phyloP scores from a whole-genome alignment of 2,888 invertebrate genomes.

The Dolichomitus sp. region DNA sequence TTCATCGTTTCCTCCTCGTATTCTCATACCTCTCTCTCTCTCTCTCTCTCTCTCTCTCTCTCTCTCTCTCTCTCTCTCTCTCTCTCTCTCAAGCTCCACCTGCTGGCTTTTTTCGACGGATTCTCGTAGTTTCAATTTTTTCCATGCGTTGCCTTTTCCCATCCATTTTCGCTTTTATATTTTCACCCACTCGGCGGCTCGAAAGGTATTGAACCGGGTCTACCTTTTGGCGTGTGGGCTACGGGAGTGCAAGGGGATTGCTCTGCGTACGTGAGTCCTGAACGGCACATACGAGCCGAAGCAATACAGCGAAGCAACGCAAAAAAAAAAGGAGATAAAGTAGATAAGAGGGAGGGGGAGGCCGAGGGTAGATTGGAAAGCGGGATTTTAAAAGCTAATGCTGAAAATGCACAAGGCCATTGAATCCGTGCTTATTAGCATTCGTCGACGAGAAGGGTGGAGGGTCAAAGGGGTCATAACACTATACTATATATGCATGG shows the following conservation, averaged over 20 bases:
- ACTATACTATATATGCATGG: constrained; percentile 7
- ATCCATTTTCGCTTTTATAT: constrained; percentile 64
- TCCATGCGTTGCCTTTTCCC: constrained; percentile 40
- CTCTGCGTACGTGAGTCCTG: constrained; percentile 18
- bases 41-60: not conserved
- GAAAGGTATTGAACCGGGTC: constrained; percentile 55
- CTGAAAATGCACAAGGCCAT: constrained; percentile 59
- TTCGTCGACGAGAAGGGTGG: constrained; percentile 37
- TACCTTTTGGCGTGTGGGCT: constrained; percentile 42
- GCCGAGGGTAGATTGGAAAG: constrained; percentile 65
- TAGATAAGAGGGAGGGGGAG: not conserved
- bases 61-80: not conserved
- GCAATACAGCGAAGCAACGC: constrained; percentile 29
- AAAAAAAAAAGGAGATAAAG: constrained; percentile 21
- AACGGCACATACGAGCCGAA: constrained; percentile 18
- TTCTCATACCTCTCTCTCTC: not conserved
- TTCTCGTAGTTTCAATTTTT: constrained; percentile 32
- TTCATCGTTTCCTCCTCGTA: not conserved
- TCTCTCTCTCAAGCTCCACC: not conserved
- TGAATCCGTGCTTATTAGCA: constrained; percentile 70
- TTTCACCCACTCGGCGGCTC: constrained; percentile 44
- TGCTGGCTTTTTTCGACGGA: constrained; percentile 1
- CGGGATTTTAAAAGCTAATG: constrained; percentile 69
- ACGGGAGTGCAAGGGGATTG: not conserved
- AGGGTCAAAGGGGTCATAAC: constrained; percentile 26